Evolutionary conservation across 1,140 invertebrate genomes (phyloP).

Genomic region (Lepidurus arcticus): DNA sequence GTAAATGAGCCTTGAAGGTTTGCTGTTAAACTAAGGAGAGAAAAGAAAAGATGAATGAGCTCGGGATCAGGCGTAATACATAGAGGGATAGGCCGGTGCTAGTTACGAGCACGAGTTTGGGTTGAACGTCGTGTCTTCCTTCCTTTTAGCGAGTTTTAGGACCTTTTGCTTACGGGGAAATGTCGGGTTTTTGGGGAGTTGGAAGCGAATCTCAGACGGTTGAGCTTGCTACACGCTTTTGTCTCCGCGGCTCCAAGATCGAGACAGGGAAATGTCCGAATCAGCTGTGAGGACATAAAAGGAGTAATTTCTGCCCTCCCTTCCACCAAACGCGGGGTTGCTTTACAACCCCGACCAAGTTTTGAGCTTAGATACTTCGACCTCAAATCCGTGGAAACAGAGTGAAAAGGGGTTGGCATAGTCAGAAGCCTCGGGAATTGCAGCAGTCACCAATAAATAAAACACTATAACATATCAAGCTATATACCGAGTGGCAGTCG

Average conservation of each 20-base stretch:
- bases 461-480: background rate
- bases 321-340: conserved; percentile 14
- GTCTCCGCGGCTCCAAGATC: background rate
- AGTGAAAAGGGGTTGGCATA: background rate
- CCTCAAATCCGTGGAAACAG: background rate
- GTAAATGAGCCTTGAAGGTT: no score
- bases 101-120: no score
- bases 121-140: no score
- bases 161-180: no score
- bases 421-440: background rate
- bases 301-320: background rate
- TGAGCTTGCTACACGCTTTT: background rate
- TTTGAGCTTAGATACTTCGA: background rate
- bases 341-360: background rate
- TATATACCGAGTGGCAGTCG: background rate
- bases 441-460: background rate
- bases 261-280: background rate
- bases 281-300: conserved; percentile 27
- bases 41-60: no score
- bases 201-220: no score
- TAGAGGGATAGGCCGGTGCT: no score
- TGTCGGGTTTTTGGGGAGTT: no score
- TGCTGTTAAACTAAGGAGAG: no score
- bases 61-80: no score
- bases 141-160: no score